Percentiles rank a stretch among this genome's conserved stretches.
Conservation (phyloP, 2,797 vertebrate species). For the Tenualosa thibaudeaui region DNA sequence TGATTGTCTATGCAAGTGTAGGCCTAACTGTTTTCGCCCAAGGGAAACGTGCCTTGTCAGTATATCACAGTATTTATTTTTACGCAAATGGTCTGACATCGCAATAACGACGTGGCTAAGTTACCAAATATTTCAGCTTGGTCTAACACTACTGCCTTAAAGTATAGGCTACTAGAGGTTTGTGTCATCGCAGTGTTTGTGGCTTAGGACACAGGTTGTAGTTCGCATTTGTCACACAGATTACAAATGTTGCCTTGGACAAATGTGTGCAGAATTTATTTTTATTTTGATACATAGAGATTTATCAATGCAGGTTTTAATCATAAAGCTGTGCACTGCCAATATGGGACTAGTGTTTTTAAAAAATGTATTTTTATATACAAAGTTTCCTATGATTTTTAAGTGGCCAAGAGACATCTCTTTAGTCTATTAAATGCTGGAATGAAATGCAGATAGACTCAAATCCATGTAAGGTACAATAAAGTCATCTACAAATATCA, state of each 20-base stretch:
- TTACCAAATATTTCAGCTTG: slow-evolving; percentile 39
- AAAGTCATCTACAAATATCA: slow-evolving; percentile 25
- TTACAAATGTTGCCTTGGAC: slow-evolving; percentile 50
- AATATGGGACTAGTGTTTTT: slow-evolving; percentile 55
- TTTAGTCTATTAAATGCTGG: slow-evolving; percentile 91
- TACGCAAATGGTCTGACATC: slow-evolving; percentile 30
- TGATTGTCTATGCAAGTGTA: slow-evolving; percentile 71
- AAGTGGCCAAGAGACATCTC: slow-evolving; percentile 77
- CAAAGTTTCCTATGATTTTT: slow-evolving; percentile 75
- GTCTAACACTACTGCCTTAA: slow-evolving; percentile 52
- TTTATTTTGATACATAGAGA: slow-evolving; percentile 50
- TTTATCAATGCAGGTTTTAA: slow-evolving; percentile 78
- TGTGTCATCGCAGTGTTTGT: slow-evolving; percentile 14
- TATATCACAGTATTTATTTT: slow-evolving; percentile 49
- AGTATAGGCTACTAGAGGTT: slow-evolving; percentile 12
- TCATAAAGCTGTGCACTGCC: slow-evolving; percentile 88
- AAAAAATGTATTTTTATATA: slow-evolving; percentile 78
- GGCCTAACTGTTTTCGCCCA: slow-evolving; percentile 33
- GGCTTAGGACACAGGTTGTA: not conserved
- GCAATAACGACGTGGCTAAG: slow-evolving; percentile 33
- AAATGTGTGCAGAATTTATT: slow-evolving; percentile 28
- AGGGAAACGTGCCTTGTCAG: slow-evolving; percentile 44
- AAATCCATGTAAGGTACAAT: slow-evolving; percentile 77
- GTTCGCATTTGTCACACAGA: slow-evolving; percentile 41
- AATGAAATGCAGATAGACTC: slow-evolving; percentile 79